Percentiles rank a stretch among this genome's conserved stretches.
These are phyloP conservation scores for Hyphantria cunea DNA, from an alignment of 1,140 invertebrate species.

Conservation along the genomic window DNA sequence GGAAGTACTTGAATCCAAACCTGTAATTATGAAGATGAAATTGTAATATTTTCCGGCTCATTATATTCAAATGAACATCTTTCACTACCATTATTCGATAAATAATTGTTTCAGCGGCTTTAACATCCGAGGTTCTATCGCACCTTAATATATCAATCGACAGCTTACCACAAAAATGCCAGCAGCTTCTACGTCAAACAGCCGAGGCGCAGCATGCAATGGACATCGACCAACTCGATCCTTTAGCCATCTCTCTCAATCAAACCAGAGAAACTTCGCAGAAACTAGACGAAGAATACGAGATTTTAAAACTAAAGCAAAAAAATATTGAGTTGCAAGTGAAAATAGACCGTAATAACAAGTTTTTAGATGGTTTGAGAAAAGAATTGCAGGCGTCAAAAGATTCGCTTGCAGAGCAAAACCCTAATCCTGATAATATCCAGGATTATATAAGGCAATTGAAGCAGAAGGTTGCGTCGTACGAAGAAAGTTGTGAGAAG, in stretches of 20 bases:
- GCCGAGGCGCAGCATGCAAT: conserved; percentile 46
- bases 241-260: conserved; percentile 54
- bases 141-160: conserved; percentile 58
- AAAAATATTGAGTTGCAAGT: conserved; percentile 57
- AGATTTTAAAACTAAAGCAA: conserved; percentile 65
- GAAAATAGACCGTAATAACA: conserved; percentile 63
- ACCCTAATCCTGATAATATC: conserved; percentile 60
- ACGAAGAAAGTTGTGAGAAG: conserved; percentile 65
- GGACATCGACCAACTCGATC: conserved; percentile 52
- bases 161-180: conserved; percentile 55
- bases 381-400: conserved; percentile 60
- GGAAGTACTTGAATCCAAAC: too few species aligned
- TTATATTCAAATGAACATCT: too few species aligned
- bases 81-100: too few species aligned
- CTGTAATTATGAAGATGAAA: too few species aligned
- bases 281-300: conserved; percentile 62
- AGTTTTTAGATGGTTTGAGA: conserved; percentile 59
- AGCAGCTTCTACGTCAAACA: conserved; percentile 48
- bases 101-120: conserved; percentile 40
- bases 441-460: conserved; percentile 60
- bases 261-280: conserved; percentile 50
- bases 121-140: conserved; percentile 49
- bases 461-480: conserved; percentile 62
- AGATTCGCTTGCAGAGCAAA: conserved; percentile 46
- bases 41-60: too few species aligned